Evolutionary conservation across 2,888 invertebrate genomes (phyloP).

Genomic region (Mylabris sibirica): DNA sequence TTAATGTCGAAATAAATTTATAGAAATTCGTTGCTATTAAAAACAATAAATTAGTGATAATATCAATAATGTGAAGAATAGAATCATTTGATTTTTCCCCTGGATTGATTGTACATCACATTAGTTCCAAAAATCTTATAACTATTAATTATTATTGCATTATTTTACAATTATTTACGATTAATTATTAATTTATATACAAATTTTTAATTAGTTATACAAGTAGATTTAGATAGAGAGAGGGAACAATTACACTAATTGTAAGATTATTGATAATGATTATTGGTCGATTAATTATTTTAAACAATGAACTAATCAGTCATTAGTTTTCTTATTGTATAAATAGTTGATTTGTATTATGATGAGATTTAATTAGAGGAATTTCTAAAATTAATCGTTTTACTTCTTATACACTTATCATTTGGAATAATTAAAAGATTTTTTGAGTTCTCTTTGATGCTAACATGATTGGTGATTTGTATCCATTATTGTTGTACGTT

Average conservation of each 20-base stretch:
- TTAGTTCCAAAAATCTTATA: constrained; percentile 27
- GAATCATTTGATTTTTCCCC: constrained; percentile 35
- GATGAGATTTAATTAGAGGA: no score
- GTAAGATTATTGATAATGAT: not conserved
- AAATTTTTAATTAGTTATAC: not conserved
- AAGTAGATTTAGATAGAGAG: not conserved
- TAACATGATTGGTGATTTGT: not conserved
- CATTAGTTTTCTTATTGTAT: not conserved
- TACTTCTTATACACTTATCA: no score
- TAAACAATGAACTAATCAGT: not conserved
- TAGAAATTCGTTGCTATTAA: not conserved
- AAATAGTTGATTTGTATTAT: not conserved
- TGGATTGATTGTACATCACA: constrained; percentile 54
- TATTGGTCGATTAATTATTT: not conserved
- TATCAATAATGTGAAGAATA: not conserved
- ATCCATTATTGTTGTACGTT: no score
- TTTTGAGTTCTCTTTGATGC: no score
- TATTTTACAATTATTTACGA: constrained; percentile 25
- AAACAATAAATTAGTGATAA: not conserved
- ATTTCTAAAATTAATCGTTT: no score
- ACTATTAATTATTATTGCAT: constrained; percentile 44
- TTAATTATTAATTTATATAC: constrained; percentile 23
- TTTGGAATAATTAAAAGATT: not conserved
- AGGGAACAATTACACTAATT: no score
- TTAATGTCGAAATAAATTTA: not conserved